A percentile compares a stretch with the other conserved stretches of the same genome.
Conservation (phyloP, 1,140 invertebrate genomes). For the Calliopsis andreniformis region DNA sequence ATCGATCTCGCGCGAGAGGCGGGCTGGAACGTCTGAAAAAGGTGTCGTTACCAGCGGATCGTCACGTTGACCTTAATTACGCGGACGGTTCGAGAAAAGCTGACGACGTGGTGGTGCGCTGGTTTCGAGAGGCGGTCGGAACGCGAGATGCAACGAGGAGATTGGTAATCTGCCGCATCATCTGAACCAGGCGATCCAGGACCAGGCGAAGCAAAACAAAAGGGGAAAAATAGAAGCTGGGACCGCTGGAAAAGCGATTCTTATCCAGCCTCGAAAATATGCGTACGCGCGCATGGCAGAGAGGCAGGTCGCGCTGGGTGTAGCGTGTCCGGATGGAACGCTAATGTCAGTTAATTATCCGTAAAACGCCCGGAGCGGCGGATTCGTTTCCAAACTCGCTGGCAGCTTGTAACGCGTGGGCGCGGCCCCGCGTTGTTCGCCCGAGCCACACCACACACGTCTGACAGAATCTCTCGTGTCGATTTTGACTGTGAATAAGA, state of each 20-base stretch:
- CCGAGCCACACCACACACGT: conserved; percentile 39
- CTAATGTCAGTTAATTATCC: conserved; percentile 77
- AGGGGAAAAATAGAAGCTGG: not conserved
- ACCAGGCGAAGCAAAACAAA: not conserved
- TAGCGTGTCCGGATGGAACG: conserved; percentile 63
- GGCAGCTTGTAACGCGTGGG: conserved; percentile 52
- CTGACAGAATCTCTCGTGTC: conserved; percentile 25
- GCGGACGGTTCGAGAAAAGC: conserved; percentile 32
- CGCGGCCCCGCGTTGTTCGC: conserved; percentile 44
- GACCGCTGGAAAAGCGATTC: conserved; percentile 48
- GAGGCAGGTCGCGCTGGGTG: conserved; percentile 64
- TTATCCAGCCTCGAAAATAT: conserved; percentile 68
- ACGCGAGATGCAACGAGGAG: conserved; percentile 40
- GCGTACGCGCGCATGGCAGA: conserved; percentile 48
- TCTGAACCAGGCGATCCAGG: conserved; percentile 15
- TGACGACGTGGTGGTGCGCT: conserved; percentile 16
- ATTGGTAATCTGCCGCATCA: conserved; percentile 41
- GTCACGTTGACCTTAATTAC: conserved; percentile 62
- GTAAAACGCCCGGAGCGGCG: conserved; percentile 61
- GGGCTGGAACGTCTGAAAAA: conserved; percentile 5
- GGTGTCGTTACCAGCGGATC: conserved; percentile 42
- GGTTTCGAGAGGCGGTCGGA: conserved; percentile 18
- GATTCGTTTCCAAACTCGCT: conserved; percentile 56
- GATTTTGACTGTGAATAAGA: conserved; percentile 27
- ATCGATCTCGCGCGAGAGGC: conserved; percentile 2